Percentiles rank a stretch among this genome's conserved stretches.
phyloP scores from a whole-genome alignment of 2,797 vertebrate species.

The Clarias laeviceps region DNA sequence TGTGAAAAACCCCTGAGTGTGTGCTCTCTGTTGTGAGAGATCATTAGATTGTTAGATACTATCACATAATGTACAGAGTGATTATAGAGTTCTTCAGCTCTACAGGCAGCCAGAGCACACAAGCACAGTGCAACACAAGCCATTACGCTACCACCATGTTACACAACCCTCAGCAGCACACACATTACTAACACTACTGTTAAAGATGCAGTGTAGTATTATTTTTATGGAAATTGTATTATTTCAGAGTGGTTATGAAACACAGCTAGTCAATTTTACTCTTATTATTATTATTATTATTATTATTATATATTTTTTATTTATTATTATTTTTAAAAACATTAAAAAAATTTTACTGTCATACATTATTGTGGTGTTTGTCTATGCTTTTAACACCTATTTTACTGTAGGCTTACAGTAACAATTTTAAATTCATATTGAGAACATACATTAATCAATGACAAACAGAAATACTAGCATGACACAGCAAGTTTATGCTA shows the following conservation, averaged over 20 bases:
- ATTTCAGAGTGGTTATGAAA: not conserved
- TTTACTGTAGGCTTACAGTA: no score
- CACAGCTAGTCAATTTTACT: not conserved
- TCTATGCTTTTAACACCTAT: not conserved
- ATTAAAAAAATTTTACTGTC: no score
- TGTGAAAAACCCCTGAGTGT: conserved; percentile 15
- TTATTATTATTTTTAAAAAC: no score
- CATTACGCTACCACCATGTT: not conserved
- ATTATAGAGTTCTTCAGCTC: conserved; percentile 25
- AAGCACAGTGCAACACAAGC: not conserved
- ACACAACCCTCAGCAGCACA: conserved; percentile 12
- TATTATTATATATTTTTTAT: no score
- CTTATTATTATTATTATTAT: no score
- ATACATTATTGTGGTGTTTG: not conserved
- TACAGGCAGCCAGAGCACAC: conserved; percentile 20
- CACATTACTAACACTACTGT: not conserved
- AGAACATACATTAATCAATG: not conserved
- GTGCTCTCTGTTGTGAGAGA: conserved; percentile 26
- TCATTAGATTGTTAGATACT: conserved; percentile 30
- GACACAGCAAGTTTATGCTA: not conserved
- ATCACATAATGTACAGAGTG: conserved; percentile 29
- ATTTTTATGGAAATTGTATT: not conserved
- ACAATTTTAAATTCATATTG: not conserved
- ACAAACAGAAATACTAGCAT: not conserved
- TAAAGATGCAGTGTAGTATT: not conserved